phyloP scores from a whole-genome alignment of 2,888 invertebrate species.

The Sarcophaga subvicina region DNA sequence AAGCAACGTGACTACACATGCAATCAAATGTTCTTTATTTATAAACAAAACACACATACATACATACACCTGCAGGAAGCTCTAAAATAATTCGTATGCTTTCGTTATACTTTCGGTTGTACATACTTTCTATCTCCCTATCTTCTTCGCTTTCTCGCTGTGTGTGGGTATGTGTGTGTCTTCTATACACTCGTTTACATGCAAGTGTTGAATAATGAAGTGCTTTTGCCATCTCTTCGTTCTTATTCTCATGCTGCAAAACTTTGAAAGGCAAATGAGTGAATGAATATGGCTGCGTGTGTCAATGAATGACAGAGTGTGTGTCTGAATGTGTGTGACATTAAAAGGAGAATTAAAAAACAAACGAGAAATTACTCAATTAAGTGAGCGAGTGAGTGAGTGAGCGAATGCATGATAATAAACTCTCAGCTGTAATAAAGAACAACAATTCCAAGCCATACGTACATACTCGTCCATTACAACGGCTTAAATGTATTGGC shows the following conservation, averaged over 20 bases:
- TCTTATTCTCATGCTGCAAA: no score
- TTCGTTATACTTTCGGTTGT: no score
- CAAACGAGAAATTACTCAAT: not conserved
- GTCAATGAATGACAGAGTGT: conserved; percentile 20
- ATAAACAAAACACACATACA: conserved; percentile 32
- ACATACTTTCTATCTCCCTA: not conserved
- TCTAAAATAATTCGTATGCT: not conserved
- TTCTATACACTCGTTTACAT: not conserved
- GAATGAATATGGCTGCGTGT: conserved; percentile 15
- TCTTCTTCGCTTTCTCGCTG: not conserved
- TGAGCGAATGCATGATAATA: conserved; percentile 45
- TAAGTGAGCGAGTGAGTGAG: conserved; percentile 13
- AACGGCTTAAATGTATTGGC: no score
- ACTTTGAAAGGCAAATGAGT: no score
- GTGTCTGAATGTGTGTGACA: not conserved
- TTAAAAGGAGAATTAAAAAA: no score
- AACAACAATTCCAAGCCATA: conserved; percentile 16
- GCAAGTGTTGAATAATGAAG: conserved; percentile 60
- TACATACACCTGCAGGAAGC: not conserved
- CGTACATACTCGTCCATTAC: not conserved
- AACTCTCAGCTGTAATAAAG: conserved; percentile 31
- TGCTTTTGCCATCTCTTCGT: conserved; percentile 19
- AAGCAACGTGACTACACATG: conserved; percentile 41
- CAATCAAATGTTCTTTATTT: conserved; percentile 13
- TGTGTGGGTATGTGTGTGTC: no score